Evolutionary conservation across 2,797 vertebrate genomes (phyloP), one percentile per base, ranked within the genome.

Genomic region (Bucorvus abyssinicus): DNA sequence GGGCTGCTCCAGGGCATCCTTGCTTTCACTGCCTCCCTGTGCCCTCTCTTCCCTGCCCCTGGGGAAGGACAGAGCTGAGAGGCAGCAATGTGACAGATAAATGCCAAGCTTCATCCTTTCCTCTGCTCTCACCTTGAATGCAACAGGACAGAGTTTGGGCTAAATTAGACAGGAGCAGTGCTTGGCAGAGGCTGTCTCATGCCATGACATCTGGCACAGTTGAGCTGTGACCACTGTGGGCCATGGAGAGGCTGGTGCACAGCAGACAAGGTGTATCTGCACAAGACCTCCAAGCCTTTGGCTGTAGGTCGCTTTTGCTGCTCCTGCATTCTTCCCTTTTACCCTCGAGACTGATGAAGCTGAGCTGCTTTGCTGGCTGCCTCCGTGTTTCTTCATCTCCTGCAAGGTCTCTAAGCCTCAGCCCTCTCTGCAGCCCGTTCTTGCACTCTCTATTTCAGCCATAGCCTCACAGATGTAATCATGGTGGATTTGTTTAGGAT

Each of bases 401-500:
- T 64, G 49, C 3, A 3, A 47, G 65, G n/a, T 75, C 20, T 53
- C 50, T 22, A 12, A 84, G 57, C 29, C 74, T 53, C 71, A 75
- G 59, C 38, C 60, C 34, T 81, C 32, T 24, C 71, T 42, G 6
- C 64, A 60, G 45, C 40, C 49, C 29, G 36, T 60, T n/a, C 73
- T 57, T 57, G 69, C 5, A 0, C 29, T 70, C 30, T 21, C 20
- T 40, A 3, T 57, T 69, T 79, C 75, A 89, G 45, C 27, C 0
- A 0, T 45, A 22, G 68, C 32, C 84, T 89, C 9, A 0, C 67
- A 84, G 56, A 32, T 60, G 49, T 30, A 63, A 57, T 68, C 45
- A 12, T 12, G 22, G 52, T 52, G 87, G 47, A 23, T 85, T 89
- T 87, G 49, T 64, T 96, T 24, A 67, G 82, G 78, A 83, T 89